Conservation (phyloP, 2,113 vertebrate species). For the Tragelaphus buxtoni region DNA sequence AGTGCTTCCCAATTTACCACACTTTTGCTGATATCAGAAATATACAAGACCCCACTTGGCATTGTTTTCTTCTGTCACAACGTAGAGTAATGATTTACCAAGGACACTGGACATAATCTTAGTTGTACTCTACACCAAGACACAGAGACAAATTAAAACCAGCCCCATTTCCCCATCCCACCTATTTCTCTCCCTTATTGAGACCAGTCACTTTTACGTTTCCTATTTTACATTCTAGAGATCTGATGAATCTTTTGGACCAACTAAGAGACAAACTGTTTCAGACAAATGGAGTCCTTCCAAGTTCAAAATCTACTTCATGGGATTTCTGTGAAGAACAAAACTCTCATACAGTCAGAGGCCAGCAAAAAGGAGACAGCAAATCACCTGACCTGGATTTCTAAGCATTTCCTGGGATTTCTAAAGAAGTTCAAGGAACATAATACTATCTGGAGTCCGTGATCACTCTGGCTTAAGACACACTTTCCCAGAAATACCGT, state of each 20-base stretch:
- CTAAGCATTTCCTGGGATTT: neutral
- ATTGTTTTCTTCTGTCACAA: neutral
- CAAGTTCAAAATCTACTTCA: neutral
- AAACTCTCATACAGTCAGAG: neutral
- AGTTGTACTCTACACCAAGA: neutral
- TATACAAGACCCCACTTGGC: neutral
- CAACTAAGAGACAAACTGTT: neutral
- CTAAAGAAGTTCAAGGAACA: neutral
- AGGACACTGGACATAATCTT: neutral
- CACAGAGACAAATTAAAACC: neutral
- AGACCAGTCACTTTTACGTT: neutral
- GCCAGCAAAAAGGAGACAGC: neutral
- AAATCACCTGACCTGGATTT: neutral
- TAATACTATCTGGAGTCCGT: neutral
- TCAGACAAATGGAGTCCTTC: neutral
- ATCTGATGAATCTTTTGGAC: neutral
- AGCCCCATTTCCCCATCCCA: neutral
- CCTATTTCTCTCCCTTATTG: neutral
- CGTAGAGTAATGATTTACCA: neutral
- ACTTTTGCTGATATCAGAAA: neutral
- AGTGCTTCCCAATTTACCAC: neutral
- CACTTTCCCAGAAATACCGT: neutral
- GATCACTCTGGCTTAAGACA: neutral
- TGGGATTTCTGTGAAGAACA: neutral
- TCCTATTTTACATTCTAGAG: neutral